phyloP scores from a whole-genome alignment of 2,888 invertebrate species.

The Drosophila maculinotata region DNA sequence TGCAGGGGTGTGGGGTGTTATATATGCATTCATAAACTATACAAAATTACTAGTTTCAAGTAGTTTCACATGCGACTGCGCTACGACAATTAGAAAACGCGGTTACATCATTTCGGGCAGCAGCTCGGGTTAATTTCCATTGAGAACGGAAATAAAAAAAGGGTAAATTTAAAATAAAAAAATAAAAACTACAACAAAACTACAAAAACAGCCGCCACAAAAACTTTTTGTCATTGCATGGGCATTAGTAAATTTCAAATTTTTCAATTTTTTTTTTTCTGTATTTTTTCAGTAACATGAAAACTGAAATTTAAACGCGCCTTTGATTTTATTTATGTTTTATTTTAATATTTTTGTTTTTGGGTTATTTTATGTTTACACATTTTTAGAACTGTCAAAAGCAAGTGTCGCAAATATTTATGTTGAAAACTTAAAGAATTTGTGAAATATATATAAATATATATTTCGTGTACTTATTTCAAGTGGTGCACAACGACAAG shows the following conservation, averaged over 20 bases:
- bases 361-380: constrained; percentile 42
- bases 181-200: constrained; percentile 10
- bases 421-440: constrained; percentile 41
- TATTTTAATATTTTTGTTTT: neutral
- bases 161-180: too few relatives aligned
- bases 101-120: constrained; percentile 71
- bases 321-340: constrained; percentile 49
- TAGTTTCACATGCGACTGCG: constrained; percentile 68
- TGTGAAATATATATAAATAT: constrained; percentile 26
- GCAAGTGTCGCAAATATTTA: constrained; percentile 66
- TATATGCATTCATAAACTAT: constrained; percentile 57
- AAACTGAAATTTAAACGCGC: constrained; percentile 51
- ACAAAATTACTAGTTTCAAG: constrained; percentile 65
- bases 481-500: constrained; percentile 13
- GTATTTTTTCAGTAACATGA: constrained; percentile 11
- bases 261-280: constrained; percentile 11
- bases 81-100: constrained; percentile 66
- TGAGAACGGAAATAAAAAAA: constrained; percentile 58
- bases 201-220: neutral
- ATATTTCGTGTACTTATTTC: constrained; percentile 34
- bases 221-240: constrained; percentile 20
- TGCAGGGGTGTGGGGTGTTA: neutral
- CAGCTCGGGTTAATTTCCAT: constrained; percentile 65
- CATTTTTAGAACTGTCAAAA: constrained; percentile 79
- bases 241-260: constrained; percentile 28